Evolutionary conservation across 2,888 invertebrate species (phyloP), one percentile per base, ranked within the genome.

Genomic region (Pseudococcus viburni): DNA sequence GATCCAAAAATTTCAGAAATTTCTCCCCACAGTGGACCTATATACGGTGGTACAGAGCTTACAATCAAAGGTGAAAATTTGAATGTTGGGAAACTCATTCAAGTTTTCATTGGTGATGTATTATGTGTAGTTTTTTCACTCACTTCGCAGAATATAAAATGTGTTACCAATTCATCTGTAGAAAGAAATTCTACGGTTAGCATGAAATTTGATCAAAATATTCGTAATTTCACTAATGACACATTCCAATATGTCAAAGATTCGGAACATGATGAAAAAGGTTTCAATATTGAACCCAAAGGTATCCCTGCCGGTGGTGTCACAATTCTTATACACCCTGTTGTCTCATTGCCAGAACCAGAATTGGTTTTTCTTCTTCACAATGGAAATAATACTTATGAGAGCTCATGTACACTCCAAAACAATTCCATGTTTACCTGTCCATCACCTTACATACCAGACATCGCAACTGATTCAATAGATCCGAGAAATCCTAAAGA

Each of bases 221-320:
- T 94, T 91, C 93, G 96, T 84, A 94, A 94, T 90, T 95, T 95
- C 91, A 96, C 96, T 90, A 33, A 33, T 3, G 94, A 95, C 88
- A 93, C 94, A 91, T 96, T 96, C 92, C 95, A 95, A 92, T 98
- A 98, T 92, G 96, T 97, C 12, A 95, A 96, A 89, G 97, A 98
- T 93, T 98, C 97, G 0, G 96, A 96, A 91, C 97, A 96, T 22
- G 96, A 97, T 0, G 94, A 95, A 89, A 94, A 90, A 80, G 91
- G 91, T 90, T 94, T 96, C 93, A 93, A 94, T 91, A 97, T 95
- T 91, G 94, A 95, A 90, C 96, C 97, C 0, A 96, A 96, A 92
- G 96, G 97, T 83, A 97, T 98, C 91, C 97, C 97, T 88, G 96
- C 97, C 55, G 98, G 98, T 87, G 98, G 98, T 55, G 97, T 98